Base-by-base conservation (phyloP, 2,113 vertebrate species). In the Malurus elegans region DNA sequence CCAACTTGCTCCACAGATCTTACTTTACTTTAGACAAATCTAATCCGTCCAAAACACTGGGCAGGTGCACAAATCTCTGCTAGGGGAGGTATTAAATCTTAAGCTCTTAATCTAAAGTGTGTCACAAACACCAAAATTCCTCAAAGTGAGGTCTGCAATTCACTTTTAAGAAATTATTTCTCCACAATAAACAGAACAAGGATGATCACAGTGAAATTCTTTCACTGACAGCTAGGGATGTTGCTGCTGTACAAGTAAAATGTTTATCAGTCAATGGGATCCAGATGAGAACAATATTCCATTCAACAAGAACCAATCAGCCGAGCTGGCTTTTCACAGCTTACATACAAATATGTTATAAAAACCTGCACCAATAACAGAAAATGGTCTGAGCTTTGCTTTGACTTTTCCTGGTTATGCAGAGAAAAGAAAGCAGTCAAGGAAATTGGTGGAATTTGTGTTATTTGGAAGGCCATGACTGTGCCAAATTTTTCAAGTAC, bases 381-480 rank as follows among this genome's bases (percentile, higher is more conserved):
- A 67, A 51, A 44, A 50, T 9, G 4, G 7, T 36, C 61, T 58
- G 12, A 81, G 24, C 6, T 20, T 91, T 47, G 38, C 6, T 14
- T 32, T 0, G 0, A 8, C 32, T 36, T 84, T 31, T 40, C 24
- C 44, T 74, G 12, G 12, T 14, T 81, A 44, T 2, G 23, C 28
- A 71, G 23, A 69, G 23, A 47, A 87, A 65, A n/a, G 4, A 14
- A 90, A 87, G 11, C 10, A 53, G 40, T 36, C 0, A 3, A 15
- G 28, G 12, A 67, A 75, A 88, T 36, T 5, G 11, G 13, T 36
- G 53, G 8, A 15, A 40, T 25, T 60, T 47, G 1, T 44, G 17
- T 56, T 48, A 26, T 60, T 14, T 84, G 40, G 23, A n/a, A 18
- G n/a, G 17, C 31, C 40, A 81, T 40, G 28, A 32, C 18, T 71